Percentiles rank a stretch among this genome's conserved stretches.
Conservation (phyloP, 2,888 invertebrate genomes). For the Tachina grossa region DNA sequence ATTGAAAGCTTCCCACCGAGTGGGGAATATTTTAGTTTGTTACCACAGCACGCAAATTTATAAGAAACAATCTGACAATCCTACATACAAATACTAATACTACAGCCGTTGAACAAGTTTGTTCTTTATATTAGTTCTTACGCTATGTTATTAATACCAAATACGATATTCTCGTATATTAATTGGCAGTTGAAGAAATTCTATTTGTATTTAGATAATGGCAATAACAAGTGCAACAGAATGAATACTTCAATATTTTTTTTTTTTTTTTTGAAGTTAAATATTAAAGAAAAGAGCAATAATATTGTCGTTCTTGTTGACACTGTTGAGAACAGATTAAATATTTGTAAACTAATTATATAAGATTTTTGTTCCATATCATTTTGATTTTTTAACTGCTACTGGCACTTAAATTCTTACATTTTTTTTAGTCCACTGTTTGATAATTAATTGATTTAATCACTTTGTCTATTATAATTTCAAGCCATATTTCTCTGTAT, state of each 20-base stretch:
- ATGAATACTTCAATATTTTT: constrained; percentile 37
- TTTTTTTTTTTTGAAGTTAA: constrained; percentile 21
- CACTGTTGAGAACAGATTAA: constrained; percentile 35
- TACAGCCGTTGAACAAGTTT: no score
- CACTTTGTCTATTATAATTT: constrained; percentile 33
- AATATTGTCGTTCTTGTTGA: background rate
- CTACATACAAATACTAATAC: no score
- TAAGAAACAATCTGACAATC: no score
- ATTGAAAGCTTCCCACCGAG: no score
- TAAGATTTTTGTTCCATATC: constrained; percentile 28
- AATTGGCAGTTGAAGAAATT: constrained; percentile 51
- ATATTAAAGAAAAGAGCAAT: background rate
- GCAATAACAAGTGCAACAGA: constrained; percentile 6
- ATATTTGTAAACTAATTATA: constrained; percentile 60
- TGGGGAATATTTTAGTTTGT: no score
- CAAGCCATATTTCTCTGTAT: constrained; percentile 54
- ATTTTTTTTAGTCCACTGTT: background rate
- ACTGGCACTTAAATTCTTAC: background rate
- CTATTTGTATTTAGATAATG: constrained; percentile 45
- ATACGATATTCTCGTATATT: background rate
- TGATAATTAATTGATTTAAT: constrained; percentile 7
- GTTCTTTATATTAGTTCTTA: no score
- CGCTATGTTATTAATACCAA: no score
- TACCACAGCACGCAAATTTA: no score
- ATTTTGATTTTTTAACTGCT: constrained; percentile 10